Evolutionary conservation across 2,888 invertebrate species (phyloP).

Genomic region (Laspeyria flexula): DNA sequence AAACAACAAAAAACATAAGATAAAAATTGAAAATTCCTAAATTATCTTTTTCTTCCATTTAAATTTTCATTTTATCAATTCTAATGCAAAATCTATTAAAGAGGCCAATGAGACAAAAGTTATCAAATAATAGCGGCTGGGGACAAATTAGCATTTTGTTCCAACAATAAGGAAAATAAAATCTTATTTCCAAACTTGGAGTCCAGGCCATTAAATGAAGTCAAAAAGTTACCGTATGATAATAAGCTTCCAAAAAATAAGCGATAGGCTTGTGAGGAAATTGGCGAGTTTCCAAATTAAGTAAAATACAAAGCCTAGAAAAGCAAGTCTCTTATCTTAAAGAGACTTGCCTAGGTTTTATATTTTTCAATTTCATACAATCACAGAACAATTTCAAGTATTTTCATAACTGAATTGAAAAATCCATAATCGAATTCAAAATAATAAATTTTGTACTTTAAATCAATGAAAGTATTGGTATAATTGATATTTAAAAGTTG

Average conservation of each 20-base stretch:
- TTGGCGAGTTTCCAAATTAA: neutral
- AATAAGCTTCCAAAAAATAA: neutral
- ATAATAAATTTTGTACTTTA: no score
- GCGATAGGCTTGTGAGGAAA: neutral
- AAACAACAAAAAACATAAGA: slow-evolving; percentile 30
- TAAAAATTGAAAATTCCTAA: no score
- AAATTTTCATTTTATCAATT: neutral
- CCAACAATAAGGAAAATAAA: neutral
- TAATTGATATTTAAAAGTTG: no score
- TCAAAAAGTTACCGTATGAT: neutral
- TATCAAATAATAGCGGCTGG: neutral
- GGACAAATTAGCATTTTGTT: neutral
- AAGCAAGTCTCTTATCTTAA: no score
- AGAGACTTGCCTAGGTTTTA: no score
- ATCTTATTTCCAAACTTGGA: neutral
- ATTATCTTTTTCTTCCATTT: neutral
- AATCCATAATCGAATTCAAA: no score
- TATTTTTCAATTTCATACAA: no score
- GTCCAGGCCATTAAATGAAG: neutral
- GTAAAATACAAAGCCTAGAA: no score
- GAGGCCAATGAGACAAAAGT: neutral
- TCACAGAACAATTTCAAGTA: no score
- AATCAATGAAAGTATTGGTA: no score
- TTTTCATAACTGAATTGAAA: no score
- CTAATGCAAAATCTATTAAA: neutral